Percentiles rank a stretch among this genome's conserved stretches.
Conservation (phyloP, 2,888 invertebrate genomes). For the Lithophane leautieri region DNA sequence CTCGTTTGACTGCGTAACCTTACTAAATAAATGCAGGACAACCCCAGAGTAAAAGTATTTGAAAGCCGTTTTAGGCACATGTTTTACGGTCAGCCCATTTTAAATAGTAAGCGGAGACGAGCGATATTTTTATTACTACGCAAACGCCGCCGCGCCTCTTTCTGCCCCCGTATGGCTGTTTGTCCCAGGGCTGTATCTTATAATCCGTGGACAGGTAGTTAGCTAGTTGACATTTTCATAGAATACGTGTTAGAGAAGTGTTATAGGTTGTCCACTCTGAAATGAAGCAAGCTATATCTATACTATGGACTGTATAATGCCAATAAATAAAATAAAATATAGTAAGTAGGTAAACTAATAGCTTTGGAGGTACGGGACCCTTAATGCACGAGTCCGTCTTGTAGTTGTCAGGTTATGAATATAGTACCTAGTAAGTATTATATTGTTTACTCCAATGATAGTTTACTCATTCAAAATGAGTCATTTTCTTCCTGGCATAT, state of each 20-base stretch:
- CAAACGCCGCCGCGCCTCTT: too few relatives aligned
- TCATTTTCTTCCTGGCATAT: background rate
- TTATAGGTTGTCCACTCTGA: too few relatives aligned
- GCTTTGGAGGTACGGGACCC: background rate
- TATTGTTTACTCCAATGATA: background rate
- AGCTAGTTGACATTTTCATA: background rate
- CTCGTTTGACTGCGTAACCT: background rate
- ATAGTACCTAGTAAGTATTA: background rate
- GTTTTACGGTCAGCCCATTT: too few relatives aligned
- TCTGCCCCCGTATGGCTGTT: too few relatives aligned
- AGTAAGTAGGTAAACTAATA: too few relatives aligned
- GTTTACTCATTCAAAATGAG: background rate
- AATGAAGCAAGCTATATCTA: too few relatives aligned
- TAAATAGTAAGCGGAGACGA: too few relatives aligned
- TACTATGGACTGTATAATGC: too few relatives aligned
- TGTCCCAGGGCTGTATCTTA: too few relatives aligned
- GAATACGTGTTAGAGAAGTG: background rate
- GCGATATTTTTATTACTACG: too few relatives aligned
- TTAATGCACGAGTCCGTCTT: background rate
- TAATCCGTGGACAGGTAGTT: background rate
- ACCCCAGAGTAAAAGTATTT: background rate
- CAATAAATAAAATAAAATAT: too few relatives aligned
- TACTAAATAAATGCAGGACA: background rate
- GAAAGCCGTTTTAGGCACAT: background rate
- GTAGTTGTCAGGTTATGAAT: background rate